phyloP scores from a whole-genome alignment of 2,797 vertebrate genomes.

The Antennarius maculatus region DNA sequence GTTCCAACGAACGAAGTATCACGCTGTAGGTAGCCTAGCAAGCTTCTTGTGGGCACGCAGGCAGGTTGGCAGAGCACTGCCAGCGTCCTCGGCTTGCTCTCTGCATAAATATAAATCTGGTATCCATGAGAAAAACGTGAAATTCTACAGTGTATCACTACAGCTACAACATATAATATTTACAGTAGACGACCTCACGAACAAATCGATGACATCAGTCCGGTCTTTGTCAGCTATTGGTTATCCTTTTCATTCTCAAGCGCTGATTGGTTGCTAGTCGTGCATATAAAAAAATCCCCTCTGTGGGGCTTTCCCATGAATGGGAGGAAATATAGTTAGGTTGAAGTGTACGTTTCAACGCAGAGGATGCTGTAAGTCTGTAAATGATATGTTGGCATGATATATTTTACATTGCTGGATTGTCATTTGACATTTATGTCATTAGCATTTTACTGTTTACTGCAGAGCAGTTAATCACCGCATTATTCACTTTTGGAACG shows the following conservation, averaged over 20 bases:
- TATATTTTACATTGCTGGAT: not conserved
- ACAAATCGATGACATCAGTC: constrained; percentile 31
- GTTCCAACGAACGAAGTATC: constrained; percentile 49
- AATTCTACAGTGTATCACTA: constrained; percentile 53
- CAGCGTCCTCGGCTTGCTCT: constrained; percentile 32
- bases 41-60: constrained; percentile 32
- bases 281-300: constrained; percentile 42
- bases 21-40: constrained; percentile 51
- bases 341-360: constrained; percentile 51
- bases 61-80: constrained; percentile 52
- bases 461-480: not conserved
- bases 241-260: not conserved
- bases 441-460: not conserved
- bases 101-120: constrained; percentile 48
- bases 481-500: not conserved
- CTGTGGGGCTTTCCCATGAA: constrained; percentile 79
- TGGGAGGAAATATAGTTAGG: constrained; percentile 63
- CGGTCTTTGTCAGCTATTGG: constrained; percentile 49
- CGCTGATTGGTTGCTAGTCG: constrained; percentile 64
- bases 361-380: constrained; percentile 10
- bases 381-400: no score
- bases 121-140: constrained; percentile 36
- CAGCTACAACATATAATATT: constrained; percentile 72
- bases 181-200: constrained; percentile 70
- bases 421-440: not conserved